Percentiles rank a stretch among this genome's conserved stretches.
phyloP scores from a whole-genome alignment of 1,140 invertebrate species.

The Bactericera cockerelli region DNA sequence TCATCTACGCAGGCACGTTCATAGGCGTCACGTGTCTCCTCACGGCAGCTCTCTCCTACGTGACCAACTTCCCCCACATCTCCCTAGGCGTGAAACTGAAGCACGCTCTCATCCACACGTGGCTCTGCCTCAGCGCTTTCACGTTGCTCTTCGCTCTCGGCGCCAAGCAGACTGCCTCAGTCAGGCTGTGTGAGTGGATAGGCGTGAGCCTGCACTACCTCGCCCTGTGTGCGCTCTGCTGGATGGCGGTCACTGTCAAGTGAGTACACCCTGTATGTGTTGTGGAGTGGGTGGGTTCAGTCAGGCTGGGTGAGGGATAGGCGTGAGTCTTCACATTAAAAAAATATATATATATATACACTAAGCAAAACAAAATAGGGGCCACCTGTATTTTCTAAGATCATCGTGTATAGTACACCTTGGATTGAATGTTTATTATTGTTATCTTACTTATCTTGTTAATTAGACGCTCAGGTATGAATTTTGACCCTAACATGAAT shows the following conservation, averaged over 20 bases:
- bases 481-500: no score
- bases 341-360: no score
- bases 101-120: constrained; percentile 73
- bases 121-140: constrained; percentile 58
- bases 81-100: constrained; percentile 71
- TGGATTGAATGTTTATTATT: no score
- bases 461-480: no score
- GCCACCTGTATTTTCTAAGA: no score
- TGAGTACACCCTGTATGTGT: no score
- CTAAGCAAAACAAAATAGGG: no score
- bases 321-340: no score
- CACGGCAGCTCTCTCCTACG: constrained; percentile 59
- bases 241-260: constrained; percentile 73
- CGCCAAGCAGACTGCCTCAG: constrained; percentile 68
- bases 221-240: constrained; percentile 61
- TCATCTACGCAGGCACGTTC: constrained; percentile 65
- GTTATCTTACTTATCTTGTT: no score
- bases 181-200: constrained; percentile 57
- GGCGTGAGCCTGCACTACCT: constrained; percentile 74
- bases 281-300: no score
- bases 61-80: constrained; percentile 54
- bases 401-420: no score
- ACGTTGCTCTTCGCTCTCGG: constrained; percentile 62
- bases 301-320: no score
- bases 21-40: constrained; percentile 55